phyloP scores from a whole-genome alignment of 2,888 invertebrate genomes.

The Rhogogaster chlorosoma region DNA sequence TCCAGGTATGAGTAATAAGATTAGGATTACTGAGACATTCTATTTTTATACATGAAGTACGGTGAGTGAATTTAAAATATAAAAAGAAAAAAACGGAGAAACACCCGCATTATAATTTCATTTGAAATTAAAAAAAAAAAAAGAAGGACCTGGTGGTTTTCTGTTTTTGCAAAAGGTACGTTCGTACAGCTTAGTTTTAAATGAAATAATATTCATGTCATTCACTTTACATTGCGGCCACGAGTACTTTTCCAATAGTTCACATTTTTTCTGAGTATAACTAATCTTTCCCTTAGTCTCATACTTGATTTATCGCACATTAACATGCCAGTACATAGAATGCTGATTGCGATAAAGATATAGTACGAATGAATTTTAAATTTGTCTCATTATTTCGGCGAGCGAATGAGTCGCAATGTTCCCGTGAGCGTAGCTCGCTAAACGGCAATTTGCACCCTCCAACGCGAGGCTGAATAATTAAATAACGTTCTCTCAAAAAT shows the following conservation, averaged over 20 bases:
- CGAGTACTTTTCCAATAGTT: neutral
- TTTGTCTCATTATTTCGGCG: conserved; percentile 38
- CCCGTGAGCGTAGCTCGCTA: conserved; percentile 20
- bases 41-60: neutral
- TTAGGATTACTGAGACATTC: conserved; percentile 32
- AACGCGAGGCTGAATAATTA: conserved; percentile 38
- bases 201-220: neutral
- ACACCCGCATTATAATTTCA: neutral
- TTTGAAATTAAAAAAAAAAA: neutral
- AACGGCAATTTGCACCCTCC: conserved; percentile 46
- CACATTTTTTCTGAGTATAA: neutral
- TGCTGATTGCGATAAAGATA: neutral
- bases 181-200: neutral
- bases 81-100: neutral
- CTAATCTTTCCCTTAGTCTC: neutral
- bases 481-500: conserved; percentile 42
- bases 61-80: neutral
- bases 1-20: conserved; percentile 17
- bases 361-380: conserved; percentile 32
- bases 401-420: conserved; percentile 10
- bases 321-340: neutral
- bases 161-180: neutral
- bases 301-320: neutral
- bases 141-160: neutral
- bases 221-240: neutral